Evolutionary conservation across 2,888 invertebrate species (phyloP), one percentile per base, ranked within the genome.

Genomic region (Pelosia muscerda): DNA sequence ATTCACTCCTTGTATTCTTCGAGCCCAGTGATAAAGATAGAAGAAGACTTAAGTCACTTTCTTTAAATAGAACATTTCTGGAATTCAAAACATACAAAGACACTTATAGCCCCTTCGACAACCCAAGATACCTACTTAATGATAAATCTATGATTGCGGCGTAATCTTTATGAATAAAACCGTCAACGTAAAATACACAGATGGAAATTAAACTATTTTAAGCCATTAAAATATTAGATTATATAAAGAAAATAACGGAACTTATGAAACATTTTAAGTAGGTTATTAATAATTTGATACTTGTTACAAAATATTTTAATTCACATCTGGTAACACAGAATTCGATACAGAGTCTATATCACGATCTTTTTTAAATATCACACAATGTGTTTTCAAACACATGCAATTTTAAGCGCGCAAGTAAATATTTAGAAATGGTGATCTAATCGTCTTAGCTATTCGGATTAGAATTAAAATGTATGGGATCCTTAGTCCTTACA

Each of bases 381-480:
- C 13, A 59, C 63, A 67, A 19, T 49, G 26, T 13, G 71, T 67
- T 54, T 62, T 49, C 49, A 61, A 66, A 71, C 65, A 62, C 68
- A 64, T 28, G 63, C 63, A 70, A 73, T 66, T 65, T 70, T 63
- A 70, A 63, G 67, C 74, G 72, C 68, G 77, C 72, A 72, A 76
- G 72, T 72, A 72, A 76, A 69, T 74, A 71, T 68, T 65, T 69
- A 73, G 63, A 63, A 72, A 54, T 76, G 75, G 71, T 81, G 71
- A 81, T 73, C 73, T 69, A 71, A 78, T 74, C 74, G 76, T 81
- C 79, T 77, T 73, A 75, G 77, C 77, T 79, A 71, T 72, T 74
- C 75, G 79, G 72, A 78, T 72, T 73, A 79, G 74, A 64, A 72
- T 71, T 74, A 72, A 31, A 68, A 70, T 68, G 70, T 75, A 73